Base-by-base conservation (phyloP, 2,888 invertebrate genomes). In the Papilio protenor region DNA sequence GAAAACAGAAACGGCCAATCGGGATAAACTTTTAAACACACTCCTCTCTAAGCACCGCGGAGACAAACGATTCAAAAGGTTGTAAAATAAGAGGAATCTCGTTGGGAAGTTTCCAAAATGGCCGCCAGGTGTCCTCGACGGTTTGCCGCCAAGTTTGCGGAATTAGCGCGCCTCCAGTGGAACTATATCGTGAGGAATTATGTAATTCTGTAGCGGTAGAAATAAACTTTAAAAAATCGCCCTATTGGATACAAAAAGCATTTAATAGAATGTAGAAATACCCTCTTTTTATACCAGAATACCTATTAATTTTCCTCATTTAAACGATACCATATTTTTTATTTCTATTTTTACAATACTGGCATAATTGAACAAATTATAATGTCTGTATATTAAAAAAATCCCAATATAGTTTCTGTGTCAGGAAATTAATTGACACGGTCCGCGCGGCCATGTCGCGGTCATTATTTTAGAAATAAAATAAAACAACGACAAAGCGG, bases 121-220 rank as follows among this genome's bases (percentile, higher is more conserved):
- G 86, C 85, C 84, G 85, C 85, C 90, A 90, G 90, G 90, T 90
- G 90, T 88, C 88, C 86, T 85, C 86, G 82, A 77, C 82, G 79
- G 81, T 75, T 81, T 81, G 79, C 81, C 80, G 76, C 81, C 80
- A 87, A 88, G 82, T 88, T 88, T 86, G 75, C 79, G 79, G 87
- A 88, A 89, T 90, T 89, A 89, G 85, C 84, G 82, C 81, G 74
- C 73, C 80, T 79, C 79, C 80, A 70, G 80, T 61, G 70, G 70
- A 81, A 82, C 82, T 77, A 81, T 85, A 85, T 85, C 83, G 85
- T 83, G 83, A 84, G 83, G 85, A 84, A 83, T 86, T 85, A 86
- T 83, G 83, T 83, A 83, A 84, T 85, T 84, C 82, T 84, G 83
- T 80, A 82, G 83, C 79, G 75, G 81, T 78, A 79, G 77, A 81